A percentile compares a stretch with the other conserved stretches of the same genome.
Conservation (phyloP, 2,888 invertebrate genomes). For the Emmelina monodactyla region DNA sequence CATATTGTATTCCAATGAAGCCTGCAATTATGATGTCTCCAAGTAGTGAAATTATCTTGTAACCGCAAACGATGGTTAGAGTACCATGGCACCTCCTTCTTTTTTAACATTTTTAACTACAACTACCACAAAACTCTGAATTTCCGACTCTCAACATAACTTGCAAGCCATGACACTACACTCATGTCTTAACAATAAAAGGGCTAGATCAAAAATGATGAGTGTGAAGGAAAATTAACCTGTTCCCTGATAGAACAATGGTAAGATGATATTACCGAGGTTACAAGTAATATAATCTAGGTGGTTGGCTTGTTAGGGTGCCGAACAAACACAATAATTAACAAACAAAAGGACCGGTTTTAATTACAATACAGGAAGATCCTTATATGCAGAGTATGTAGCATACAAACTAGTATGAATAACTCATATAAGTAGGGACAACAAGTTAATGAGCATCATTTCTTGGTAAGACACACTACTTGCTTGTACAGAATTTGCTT, state of each 20-base stretch:
- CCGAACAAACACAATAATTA: neutral
- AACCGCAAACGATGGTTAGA: constrained; percentile 44
- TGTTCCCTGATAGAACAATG: constrained; percentile 28
- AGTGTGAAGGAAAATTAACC: constrained; percentile 21
- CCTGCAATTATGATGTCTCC: constrained; percentile 41
- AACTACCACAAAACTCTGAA: neutral
- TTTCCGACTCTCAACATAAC: too few species aligned
- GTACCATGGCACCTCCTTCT: constrained; percentile 53
- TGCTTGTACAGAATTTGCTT: too few species aligned
- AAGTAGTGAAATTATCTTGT: constrained; percentile 42
- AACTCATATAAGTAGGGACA: too few species aligned
- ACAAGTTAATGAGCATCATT: too few species aligned
- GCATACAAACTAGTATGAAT: too few species aligned
- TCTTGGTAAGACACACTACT: too few species aligned
- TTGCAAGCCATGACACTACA: constrained; percentile 19
- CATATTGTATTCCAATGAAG: constrained; percentile 49
- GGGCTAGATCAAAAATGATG: constrained; percentile 25
- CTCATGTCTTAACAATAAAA: constrained; percentile 28
- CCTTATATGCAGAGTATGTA: neutral
- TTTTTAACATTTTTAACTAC: constrained; percentile 43
- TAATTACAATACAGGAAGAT: neutral
- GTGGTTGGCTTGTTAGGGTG: neutral
- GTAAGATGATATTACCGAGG: neutral
- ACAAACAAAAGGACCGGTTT: neutral
- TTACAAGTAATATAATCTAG: neutral